Conservation (phyloP, 1,140 invertebrate genomes). For the Battus philenor region DNA sequence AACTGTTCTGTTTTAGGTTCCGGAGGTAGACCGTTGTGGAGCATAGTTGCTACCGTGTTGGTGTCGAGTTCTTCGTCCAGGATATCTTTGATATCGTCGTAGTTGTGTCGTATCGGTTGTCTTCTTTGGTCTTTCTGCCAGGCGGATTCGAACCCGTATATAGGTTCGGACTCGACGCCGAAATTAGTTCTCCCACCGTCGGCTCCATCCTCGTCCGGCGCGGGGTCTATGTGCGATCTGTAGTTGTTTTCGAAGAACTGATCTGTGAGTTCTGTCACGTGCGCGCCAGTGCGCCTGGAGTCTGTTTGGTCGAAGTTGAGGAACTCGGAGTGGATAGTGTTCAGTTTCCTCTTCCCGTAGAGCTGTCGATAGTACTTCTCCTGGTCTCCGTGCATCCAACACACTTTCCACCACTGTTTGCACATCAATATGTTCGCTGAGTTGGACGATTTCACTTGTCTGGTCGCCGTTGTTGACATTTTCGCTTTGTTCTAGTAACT, state of each 20-base stretch:
- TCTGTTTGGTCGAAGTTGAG: slow-evolving; percentile 50
- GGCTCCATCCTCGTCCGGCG: slow-evolving; percentile 45
- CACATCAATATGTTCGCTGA: slow-evolving; percentile 86
- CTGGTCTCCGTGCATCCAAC: slow-evolving; percentile 90
- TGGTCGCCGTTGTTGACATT: slow-evolving; percentile 71
- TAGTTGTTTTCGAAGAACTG: slow-evolving; percentile 63
- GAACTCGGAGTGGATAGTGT: slow-evolving; percentile 48
- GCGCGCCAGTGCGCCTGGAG: slow-evolving; percentile 57
- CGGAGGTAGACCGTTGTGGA: slow-evolving; percentile 57
- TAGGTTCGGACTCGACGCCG: slow-evolving; percentile 56
- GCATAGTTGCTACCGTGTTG: slow-evolving; percentile 54
- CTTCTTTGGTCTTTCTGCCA: slow-evolving; percentile 71
- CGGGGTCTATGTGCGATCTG: slow-evolving; percentile 46
- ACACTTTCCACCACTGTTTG: slow-evolving; percentile 92
- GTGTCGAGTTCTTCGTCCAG: slow-evolving; percentile 42
- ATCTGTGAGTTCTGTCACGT: slow-evolving; percentile 71
- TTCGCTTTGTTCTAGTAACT: slow-evolving; percentile 27
- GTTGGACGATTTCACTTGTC: slow-evolving; percentile 71
- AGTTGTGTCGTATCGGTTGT: slow-evolving; percentile 59
- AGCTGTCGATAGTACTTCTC: slow-evolving; percentile 88
- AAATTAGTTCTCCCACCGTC: slow-evolving; percentile 26
- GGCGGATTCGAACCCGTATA: slow-evolving; percentile 54
- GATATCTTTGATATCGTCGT: slow-evolving; percentile 57
- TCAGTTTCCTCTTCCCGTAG: slow-evolving; percentile 80
- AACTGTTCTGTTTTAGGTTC: slow-evolving; percentile 37